A percentile compares a stretch with the other conserved stretches of the same genome.
Evolutionary conservation across 2,113 vertebrate genomes (phyloP).

Genomic region (Rhea pennata): DNA sequence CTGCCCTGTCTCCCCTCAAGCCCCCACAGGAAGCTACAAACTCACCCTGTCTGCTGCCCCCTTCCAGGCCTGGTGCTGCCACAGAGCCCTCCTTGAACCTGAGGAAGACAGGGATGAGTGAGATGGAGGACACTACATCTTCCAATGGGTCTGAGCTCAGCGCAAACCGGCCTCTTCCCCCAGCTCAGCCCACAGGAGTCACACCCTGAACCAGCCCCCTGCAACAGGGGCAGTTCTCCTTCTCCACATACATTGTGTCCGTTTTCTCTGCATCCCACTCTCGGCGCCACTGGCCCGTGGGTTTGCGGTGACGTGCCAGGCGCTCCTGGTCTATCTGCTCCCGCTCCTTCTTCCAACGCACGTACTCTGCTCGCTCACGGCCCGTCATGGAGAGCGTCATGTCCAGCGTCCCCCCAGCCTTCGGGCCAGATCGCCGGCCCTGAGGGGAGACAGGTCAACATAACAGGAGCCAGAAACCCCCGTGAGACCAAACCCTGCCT

Average conservation of each 20-base stretch:
- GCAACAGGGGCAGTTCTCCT: neutral
- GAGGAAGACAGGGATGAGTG: rapidly evolving
- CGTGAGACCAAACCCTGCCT: neutral
- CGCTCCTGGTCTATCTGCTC: constrained; percentile 92
- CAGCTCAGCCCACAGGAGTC: neutral
- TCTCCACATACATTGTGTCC: constrained; percentile 79
- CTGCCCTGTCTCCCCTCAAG: too few species aligned
- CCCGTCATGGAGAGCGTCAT: constrained; percentile 96
- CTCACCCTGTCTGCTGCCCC: constrained; percentile 78
- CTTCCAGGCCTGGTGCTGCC: constrained; percentile 61
- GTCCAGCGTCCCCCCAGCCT: constrained; percentile 60
- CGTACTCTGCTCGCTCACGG: constrained; percentile 89
- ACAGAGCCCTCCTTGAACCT: constrained; percentile 88
- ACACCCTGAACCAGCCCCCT: neutral
- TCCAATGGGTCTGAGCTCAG: neutral
- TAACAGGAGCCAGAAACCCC: neutral
- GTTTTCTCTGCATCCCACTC: constrained; percentile 95
- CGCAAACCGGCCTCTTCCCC: too few species aligned
- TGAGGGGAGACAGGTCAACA: neutral
- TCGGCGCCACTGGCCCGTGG: constrained; percentile 89
- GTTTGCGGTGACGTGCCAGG: constrained; percentile 88
- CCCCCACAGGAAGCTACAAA: too few species aligned
- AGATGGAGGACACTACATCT: rapidly evolving
- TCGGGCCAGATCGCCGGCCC: constrained; percentile 29
- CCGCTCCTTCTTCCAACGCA: constrained; percentile 93